A percentile compares a stretch with the other conserved stretches of the same genome.
These are phyloP conservation scores for Adrianichthys oophorus DNA, from an alignment of 2,797 vertebrate genomes.

Conservation along the genomic window DNA sequence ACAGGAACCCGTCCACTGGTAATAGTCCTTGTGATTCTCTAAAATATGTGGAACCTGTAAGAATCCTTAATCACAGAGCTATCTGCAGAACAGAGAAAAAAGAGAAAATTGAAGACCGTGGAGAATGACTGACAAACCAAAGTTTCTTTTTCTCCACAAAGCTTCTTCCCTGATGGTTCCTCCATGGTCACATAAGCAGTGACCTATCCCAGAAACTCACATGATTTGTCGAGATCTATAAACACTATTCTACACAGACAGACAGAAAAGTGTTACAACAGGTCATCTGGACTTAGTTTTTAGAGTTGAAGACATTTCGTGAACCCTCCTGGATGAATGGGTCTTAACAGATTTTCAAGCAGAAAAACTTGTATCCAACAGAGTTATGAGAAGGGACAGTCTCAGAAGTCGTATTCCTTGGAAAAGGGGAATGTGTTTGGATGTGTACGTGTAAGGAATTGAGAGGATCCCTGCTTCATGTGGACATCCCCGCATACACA, in stretches of 20 bases:
- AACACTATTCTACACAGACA: conserved; percentile 6
- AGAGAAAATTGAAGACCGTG: neutral
- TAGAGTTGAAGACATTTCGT: no score
- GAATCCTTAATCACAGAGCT: neutral
- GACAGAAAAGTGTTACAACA: neutral
- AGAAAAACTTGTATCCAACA: no score
- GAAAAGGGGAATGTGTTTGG: no score
- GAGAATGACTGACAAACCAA: neutral
- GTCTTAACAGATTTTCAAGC: no score
- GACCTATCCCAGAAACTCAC: neutral
- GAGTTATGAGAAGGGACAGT: no score
- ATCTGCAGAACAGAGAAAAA: neutral
- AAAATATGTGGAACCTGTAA: neutral
- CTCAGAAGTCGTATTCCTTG: no score
- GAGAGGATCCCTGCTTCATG: no score
- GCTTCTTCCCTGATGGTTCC: neutral
- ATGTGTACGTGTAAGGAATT: no score
- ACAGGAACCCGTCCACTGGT: neutral
- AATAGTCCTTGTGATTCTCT: neutral
- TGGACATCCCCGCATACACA: no score
- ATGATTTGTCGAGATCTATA: no score
- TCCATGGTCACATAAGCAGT: neutral
- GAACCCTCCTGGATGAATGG: no score
- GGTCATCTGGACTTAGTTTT: no score
- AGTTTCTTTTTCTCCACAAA: neutral